Percentiles rank a stretch among this genome's conserved stretches.
phyloP scores from a whole-genome alignment of 2,113 vertebrate genomes.

The Syrrhaptes paradoxus region DNA sequence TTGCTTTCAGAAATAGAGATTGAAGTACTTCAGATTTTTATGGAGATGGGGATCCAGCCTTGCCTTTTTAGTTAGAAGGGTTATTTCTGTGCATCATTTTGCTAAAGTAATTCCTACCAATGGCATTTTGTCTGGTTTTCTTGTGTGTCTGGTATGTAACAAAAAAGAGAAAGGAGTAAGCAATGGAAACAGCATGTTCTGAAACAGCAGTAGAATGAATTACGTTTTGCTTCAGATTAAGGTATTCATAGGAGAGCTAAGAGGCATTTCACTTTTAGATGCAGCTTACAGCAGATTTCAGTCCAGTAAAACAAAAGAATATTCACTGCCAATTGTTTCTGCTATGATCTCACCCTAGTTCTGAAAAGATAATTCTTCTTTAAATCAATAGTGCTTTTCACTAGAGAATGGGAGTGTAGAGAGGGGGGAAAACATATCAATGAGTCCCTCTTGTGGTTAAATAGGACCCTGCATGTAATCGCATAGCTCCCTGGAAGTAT shows the following conservation, averaged over 20 bases:
- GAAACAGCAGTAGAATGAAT: background rate
- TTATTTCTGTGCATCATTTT: background rate
- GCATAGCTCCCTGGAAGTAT: background rate
- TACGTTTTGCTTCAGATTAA: background rate
- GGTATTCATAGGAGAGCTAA: background rate
- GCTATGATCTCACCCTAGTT: slow-evolving; percentile 31
- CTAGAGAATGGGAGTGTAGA: background rate
- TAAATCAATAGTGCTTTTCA: slow-evolving; percentile 44
- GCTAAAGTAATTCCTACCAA: background rate
- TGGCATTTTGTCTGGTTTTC: background rate
- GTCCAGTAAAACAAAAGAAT: slow-evolving; percentile 25
- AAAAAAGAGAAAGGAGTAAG: background rate
- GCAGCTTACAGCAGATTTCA: slow-evolving; percentile 3
- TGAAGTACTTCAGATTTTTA: background rate
- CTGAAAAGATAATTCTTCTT: slow-evolving; percentile 53
- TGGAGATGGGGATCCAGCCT: background rate
- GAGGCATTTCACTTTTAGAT: slow-evolving; percentile 1
- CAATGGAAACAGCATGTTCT: background rate
- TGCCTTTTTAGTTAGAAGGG: background rate
- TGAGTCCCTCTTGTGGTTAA: slow-evolving; percentile 42
- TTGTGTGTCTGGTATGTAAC: background rate
- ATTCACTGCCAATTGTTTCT: slow-evolving; percentile 38
- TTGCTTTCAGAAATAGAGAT: background rate
- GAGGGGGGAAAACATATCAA: background rate
- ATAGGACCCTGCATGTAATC: background rate